phyloP scores from a whole-genome alignment of 2,113 vertebrate species.

The Serinus canaria region DNA sequence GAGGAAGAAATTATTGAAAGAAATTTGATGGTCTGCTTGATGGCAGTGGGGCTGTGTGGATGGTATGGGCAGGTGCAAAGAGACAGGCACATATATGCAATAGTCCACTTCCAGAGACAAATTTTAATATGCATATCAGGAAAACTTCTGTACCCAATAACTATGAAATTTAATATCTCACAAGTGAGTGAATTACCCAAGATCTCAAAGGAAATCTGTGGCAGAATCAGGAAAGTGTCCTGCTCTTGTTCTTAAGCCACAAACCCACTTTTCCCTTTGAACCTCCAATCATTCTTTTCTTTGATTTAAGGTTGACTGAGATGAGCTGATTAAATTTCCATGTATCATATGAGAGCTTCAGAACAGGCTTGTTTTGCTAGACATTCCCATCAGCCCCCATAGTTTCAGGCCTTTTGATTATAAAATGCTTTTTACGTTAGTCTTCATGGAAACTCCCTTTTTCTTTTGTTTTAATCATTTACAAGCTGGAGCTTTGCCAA shows the following conservation, averaged over 20 bases:
- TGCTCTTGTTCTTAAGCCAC: constrained; percentile 37
- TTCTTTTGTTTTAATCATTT: constrained; percentile 69
- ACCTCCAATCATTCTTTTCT: constrained; percentile 57
- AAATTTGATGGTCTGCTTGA: neutral
- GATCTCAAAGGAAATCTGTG: constrained; percentile 60
- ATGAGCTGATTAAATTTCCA: constrained; percentile 62
- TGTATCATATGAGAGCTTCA: constrained; percentile 57
- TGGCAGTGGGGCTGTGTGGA: neutral
- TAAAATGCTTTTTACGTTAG: constrained; percentile 69
- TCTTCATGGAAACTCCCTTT: constrained; percentile 67
- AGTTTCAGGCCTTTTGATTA: constrained; percentile 66
- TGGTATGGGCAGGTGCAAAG: neutral
- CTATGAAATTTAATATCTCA: constrained; percentile 50
- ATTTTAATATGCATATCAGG: neutral
- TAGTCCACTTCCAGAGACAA: neutral
- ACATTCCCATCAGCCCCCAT: constrained; percentile 66
- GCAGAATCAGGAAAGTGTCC: constrained; percentile 30
- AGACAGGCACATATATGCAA: neutral
- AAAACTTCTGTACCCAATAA: neutral
- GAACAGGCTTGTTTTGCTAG: constrained; percentile 67
- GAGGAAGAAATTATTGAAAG: neutral
- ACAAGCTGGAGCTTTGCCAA: constrained; percentile 58
- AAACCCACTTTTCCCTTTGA: constrained; percentile 55
- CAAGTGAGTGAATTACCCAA: constrained; percentile 1
- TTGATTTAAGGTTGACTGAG: constrained; percentile 60